These are phyloP conservation scores for Petrocephalus zakoni DNA, from an alignment of 2,113 vertebrate genomes.

Conservation along the genomic window DNA sequence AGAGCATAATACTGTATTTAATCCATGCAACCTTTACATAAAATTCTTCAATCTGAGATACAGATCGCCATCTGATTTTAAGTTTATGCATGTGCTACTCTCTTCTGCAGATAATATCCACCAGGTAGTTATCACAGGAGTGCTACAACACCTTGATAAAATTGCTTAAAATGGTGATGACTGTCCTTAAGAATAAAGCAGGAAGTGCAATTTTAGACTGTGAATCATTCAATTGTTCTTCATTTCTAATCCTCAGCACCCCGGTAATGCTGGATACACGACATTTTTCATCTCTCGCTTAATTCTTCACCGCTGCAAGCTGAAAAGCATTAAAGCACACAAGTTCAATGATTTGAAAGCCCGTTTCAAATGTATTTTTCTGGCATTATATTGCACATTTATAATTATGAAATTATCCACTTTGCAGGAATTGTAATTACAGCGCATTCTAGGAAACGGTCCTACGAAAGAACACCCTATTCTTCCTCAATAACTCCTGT, in stretches of 20 bases:
- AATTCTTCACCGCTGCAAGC: background rate
- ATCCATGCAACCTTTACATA: background rate
- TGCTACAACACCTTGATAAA: background rate
- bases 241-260: background rate
- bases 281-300: background rate
- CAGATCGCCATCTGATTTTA: background rate
- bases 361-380: background rate
- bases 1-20: background rate
- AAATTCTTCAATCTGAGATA: background rate
- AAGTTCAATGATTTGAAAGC: background rate
- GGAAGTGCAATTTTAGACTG: background rate
- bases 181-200: background rate
- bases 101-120: background rate
- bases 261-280: background rate
- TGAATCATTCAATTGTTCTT: background rate
- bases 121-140: background rate
- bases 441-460: background rate
- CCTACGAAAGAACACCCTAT: background rate
- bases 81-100: background rate
- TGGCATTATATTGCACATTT: background rate
- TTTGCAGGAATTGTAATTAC: background rate
- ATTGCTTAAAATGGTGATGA: background rate
- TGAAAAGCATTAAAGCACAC: background rate
- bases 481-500: background rate
- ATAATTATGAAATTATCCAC: background rate